A percentile compares a stretch with the other conserved stretches of the same genome.
These are phyloP conservation scores for Orthosia cruda DNA, from an alignment of 2,888 invertebrate genomes.

Conservation along the genomic window DNA sequence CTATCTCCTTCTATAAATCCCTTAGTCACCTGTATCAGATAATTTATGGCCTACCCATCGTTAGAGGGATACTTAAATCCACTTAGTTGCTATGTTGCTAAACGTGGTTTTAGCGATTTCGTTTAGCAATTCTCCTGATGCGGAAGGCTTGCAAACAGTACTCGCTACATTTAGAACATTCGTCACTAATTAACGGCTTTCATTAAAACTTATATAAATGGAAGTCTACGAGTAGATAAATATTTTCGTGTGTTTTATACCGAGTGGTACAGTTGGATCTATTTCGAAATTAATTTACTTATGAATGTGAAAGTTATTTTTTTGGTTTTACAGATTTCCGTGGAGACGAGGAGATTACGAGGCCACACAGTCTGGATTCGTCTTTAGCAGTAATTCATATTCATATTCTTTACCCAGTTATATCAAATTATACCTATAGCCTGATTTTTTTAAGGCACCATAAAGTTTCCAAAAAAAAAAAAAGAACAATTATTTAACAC, in stretches of 20 bases:
- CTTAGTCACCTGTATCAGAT: not conserved
- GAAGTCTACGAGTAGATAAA: not conserved
- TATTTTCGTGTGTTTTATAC: not conserved
- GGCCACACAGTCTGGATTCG: not conserved
- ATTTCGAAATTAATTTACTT: not conserved
- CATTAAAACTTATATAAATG: slow-evolving; percentile 1
- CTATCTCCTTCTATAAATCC: not conserved
- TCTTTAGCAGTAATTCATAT: not conserved
- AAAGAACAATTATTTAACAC: no score
- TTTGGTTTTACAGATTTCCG: not conserved
- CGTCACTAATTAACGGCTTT: slow-evolving; percentile 34
- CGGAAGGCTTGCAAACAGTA: not conserved
- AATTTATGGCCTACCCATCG: not conserved
- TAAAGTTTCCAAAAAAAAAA: no score
- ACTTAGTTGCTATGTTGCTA: not conserved
- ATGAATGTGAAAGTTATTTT: not conserved
- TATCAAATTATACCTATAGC: no score
- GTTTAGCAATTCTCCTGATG: not conserved
- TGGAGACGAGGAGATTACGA: not conserved
- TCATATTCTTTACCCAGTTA: not conserved
- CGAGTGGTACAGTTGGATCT: not conserved
- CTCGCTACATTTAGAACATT: slow-evolving; percentile 6
- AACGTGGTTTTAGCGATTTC: slow-evolving; percentile 19
- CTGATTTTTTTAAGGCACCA: no score
- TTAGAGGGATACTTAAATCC: slow-evolving; percentile 9